Percentiles rank a stretch among this genome's conserved stretches.
phyloP scores from a whole-genome alignment of 2,113 vertebrate species.

The Eonycteris spelaea region DNA sequence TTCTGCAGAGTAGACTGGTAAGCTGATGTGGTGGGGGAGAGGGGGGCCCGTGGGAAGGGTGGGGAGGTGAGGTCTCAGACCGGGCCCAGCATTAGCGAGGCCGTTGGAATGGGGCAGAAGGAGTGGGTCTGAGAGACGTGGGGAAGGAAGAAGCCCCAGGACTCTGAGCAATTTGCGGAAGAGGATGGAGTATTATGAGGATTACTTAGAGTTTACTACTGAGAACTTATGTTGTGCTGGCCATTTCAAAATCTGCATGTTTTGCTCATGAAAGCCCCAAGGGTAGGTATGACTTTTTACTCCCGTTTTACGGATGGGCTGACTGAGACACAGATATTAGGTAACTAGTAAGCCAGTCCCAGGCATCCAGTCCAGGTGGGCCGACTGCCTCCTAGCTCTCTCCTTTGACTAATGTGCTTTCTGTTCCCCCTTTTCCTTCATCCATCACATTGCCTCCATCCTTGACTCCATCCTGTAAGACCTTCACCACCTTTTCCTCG shows the following conservation, averaged over 20 bases:
- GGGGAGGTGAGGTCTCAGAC: background rate
- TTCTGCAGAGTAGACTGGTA: background rate
- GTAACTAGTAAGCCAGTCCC: background rate
- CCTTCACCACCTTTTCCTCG: background rate
- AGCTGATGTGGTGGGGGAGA: background rate
- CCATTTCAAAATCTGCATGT: background rate
- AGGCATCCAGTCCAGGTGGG: background rate
- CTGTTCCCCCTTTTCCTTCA: background rate
- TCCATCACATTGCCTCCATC: background rate
- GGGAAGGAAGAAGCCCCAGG: background rate
- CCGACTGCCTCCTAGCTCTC: background rate
- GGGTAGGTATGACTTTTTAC: background rate
- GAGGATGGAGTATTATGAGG: background rate
- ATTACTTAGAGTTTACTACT: background rate
- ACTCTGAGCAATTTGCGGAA: background rate
- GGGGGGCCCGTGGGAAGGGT: fast-evolving
- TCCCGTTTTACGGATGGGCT: background rate
- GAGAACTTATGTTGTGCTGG: background rate
- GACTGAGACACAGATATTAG: background rate
- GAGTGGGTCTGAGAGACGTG: background rate
- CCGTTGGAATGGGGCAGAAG: background rate
- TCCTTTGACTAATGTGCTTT: background rate
- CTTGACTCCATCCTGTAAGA: background rate
- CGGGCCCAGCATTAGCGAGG: background rate
- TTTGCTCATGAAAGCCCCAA: background rate